Base-by-base conservation (phyloP, 2,888 invertebrate species). In the Cotesia congregata region DNA sequence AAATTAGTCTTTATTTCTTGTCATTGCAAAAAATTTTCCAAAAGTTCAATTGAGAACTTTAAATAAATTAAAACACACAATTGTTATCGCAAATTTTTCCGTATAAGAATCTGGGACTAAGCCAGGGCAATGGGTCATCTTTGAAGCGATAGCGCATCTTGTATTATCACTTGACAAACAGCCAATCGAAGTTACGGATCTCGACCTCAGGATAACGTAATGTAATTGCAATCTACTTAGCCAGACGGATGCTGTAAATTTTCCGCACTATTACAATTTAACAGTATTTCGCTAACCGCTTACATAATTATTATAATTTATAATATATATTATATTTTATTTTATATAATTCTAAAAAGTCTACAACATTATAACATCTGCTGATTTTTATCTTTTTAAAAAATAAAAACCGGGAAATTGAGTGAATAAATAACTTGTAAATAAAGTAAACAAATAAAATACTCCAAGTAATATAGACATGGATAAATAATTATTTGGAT, bases 161-260 rank as follows among this genome's bases (percentile, higher is more conserved):
- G 75, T 71, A 79, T 78, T 80, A 80, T 76, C 74, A 77, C 80
- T 79, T 74, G 67, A 78, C 50, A 79, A 74, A 78, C 79, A 83
- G 80, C 83, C 84, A 83, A 84, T 83, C 82, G 76, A 74, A 77
- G 79, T 40, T 76, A 79, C 15, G 62, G 81, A 83, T 83, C 83
- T 83, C 83, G 83, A 84, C 85, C 83, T 82, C 81, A 67, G 7
- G 7, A 50, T 50, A 50, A 72, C 79, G 75, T 65, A 61, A 68
- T 40, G 40, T 61, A 74, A 69, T 50, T 50, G 50, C 50, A 50
- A 50, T 12, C 9, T 9, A 12, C 50, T 50, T 12, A 50, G 6
- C 50, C 12, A 50, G 50, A 50, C 50, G 3, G 50, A 9, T 50
- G 50, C 50, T 12, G 12, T 50, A 50, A 50, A 50, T 50, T 50